Conservation (phyloP, 2,113 vertebrate genomes). For the Chlorodrepanis virens region DNA sequence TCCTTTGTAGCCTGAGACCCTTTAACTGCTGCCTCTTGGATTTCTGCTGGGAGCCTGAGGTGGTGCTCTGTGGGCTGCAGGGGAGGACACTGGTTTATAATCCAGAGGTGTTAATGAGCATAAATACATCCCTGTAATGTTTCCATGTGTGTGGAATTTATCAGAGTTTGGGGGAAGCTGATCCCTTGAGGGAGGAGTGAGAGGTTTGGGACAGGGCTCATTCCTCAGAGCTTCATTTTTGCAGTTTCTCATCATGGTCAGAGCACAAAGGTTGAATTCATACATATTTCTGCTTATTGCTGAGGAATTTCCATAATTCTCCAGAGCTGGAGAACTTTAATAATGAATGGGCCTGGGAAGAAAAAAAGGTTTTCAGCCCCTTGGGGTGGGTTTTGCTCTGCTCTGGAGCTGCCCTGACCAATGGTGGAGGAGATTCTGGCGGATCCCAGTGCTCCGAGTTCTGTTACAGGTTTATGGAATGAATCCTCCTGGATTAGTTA, state of each 20-base stretch:
- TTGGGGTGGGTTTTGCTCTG: background rate
- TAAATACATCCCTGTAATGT: background rate
- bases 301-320: background rate
- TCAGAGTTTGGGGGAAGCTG: background rate
- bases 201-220: background rate
- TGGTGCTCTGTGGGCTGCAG: background rate
- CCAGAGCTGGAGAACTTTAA: background rate
- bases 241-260: background rate
- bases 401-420: accelerated
- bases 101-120: background rate
- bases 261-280: background rate
- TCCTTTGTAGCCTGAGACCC: background rate
- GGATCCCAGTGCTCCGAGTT: background rate
- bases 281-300: background rate
- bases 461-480: background rate
- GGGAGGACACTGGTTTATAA: background rate
- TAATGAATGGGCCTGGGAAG: background rate
- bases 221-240: background rate
- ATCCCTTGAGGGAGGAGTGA: background rate
- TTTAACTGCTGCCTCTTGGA: background rate
- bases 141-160: background rate
- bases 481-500: background rate
- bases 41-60: background rate
- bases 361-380: background rate
- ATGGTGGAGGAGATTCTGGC: accelerated